These are phyloP conservation scores for Carollia perspicillata DNA, from an alignment of 2,113 vertebrate species.

Conservation along the genomic window DNA sequence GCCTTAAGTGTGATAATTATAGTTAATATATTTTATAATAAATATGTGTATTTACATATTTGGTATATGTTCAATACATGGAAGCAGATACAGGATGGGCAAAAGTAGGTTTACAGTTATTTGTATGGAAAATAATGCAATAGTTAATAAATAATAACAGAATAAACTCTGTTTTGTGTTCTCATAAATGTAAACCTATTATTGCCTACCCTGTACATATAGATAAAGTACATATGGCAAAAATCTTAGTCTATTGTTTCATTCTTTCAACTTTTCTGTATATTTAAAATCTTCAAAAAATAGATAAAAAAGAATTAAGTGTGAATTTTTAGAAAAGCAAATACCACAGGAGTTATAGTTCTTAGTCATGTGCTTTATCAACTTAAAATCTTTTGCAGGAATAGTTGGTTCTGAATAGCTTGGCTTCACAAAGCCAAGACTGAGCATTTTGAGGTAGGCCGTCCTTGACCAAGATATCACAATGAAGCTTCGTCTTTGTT, in stretches of 20 bases:
- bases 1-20: not conserved
- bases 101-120: not conserved
- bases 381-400: not conserved
- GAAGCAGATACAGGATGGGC: not conserved
- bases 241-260: not conserved
- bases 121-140: not conserved
- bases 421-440: not conserved
- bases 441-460: not conserved
- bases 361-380: not conserved
- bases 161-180: not conserved
- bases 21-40: not conserved
- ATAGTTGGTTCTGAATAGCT: not conserved
- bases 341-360: not conserved
- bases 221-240: not conserved
- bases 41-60: not conserved
- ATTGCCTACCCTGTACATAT: not conserved
- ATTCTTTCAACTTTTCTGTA: not conserved
- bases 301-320: not conserved
- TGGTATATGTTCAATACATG: not conserved
- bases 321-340: not conserved
- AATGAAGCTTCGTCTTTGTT: not conserved
- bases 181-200: not conserved
- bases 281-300: constrained; percentile 17
- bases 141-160: not conserved
- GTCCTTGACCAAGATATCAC: not conserved